A percentile compares a stretch with the other conserved stretches of the same genome.
Evolutionary conservation across 2,797 vertebrate species (phyloP).

Genomic region (Liasis olivaceus): DNA sequence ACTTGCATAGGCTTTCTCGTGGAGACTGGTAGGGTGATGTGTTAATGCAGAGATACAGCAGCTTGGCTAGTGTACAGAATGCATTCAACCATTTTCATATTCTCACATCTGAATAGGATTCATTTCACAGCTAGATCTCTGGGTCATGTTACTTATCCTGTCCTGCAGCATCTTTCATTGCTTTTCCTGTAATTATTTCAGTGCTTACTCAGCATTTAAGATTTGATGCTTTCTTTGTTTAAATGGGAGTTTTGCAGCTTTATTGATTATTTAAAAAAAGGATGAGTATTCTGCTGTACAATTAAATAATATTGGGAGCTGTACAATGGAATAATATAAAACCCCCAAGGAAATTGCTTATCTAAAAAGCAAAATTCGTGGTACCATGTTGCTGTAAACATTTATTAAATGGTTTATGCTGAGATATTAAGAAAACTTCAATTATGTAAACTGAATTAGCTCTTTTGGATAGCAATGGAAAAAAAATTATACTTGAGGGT

Average conservation of each 20-base stretch:
- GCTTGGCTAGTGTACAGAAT: background rate
- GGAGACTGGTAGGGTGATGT: background rate
- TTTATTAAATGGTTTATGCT: background rate
- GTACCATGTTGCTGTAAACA: background rate
- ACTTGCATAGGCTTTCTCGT: background rate
- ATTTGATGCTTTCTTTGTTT: background rate
- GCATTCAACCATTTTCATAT: background rate
- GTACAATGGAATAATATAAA: background rate
- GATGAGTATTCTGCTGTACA: background rate
- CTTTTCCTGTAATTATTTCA: background rate
- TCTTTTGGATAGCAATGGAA: background rate
- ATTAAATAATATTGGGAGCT: too few species aligned
- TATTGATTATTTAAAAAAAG: background rate
- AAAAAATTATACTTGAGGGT: too few species aligned
- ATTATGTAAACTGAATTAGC: background rate
- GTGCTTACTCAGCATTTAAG: background rate
- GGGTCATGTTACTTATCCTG: background rate
- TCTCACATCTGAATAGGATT: background rate
- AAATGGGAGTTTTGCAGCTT: background rate
- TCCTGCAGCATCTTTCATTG: background rate
- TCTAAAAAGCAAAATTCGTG: background rate
- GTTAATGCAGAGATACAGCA: background rate
- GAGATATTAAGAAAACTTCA: background rate
- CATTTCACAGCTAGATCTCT: background rate
- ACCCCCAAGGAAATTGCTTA: background rate